Evolutionary conservation across 1,140 invertebrate genomes (phyloP).

Genomic region (Lucilia cuprina): DNA sequence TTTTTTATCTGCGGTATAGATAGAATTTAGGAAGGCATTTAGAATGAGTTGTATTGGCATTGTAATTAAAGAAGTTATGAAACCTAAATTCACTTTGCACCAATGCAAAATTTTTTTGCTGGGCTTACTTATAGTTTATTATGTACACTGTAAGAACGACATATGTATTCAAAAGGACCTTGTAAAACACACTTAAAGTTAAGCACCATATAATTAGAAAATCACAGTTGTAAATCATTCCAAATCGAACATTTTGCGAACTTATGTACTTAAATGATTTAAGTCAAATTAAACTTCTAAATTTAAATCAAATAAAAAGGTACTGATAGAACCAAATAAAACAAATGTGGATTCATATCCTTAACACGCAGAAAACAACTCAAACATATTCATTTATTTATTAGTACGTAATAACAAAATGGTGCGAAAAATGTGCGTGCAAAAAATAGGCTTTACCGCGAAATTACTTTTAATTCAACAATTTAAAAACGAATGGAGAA

Average conservation of each 20-base stretch:
- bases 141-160: too few relatives aligned
- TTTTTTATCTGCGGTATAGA: too few relatives aligned
- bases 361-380: neutral
- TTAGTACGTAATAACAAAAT: neutral
- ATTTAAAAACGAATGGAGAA: slow-evolving; percentile 31
- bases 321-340: neutral
- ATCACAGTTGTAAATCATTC: neutral
- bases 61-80: too few relatives aligned
- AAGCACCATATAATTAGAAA: slow-evolving; percentile 1
- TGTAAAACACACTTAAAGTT: neutral
- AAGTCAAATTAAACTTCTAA: neutral
- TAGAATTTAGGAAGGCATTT: too few relatives aligned
- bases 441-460: slow-evolving; percentile 60
- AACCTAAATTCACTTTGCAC: too few relatives aligned
- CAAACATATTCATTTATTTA: neutral
- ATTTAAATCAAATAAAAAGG: neutral
- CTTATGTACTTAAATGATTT: neutral
- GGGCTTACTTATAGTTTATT: too few relatives aligned
- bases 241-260: neutral
- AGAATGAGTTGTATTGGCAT: too few relatives aligned
- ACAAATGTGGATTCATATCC: neutral
- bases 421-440: slow-evolving; percentile 47
- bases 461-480: slow-evolving; percentile 56
- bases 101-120: too few relatives aligned
- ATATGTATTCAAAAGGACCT: neutral